Percentiles rank a stretch among this genome's conserved stretches.
Conservation (phyloP, 2,888 invertebrate genomes). For the Micropterix aruncella region DNA sequence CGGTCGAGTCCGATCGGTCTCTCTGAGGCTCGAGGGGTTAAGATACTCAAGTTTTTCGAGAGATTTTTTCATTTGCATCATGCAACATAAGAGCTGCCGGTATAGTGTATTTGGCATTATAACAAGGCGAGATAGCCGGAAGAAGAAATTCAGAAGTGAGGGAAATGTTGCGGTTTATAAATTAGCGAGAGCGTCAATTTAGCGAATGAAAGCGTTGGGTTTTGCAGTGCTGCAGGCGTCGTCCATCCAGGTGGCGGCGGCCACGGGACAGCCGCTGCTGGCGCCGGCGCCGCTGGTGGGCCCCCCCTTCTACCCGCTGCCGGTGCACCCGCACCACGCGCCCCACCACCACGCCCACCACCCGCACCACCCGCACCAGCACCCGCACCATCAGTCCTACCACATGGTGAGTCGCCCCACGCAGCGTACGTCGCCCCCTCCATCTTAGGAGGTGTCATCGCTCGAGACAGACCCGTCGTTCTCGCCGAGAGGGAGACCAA, state of each 20-base stretch:
- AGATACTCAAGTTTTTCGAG: too few species aligned
- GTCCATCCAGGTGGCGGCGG: slow-evolving; percentile 71
- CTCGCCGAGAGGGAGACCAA: too few species aligned
- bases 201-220: slow-evolving; percentile 7
- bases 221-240: slow-evolving; percentile 39
- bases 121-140: too few species aligned
- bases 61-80: too few species aligned
- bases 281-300: slow-evolving; percentile 68
- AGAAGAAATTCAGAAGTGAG: too few species aligned
- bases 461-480: too few species aligned
- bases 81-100: slow-evolving; percentile 27
- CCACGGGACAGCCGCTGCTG: slow-evolving; percentile 73
- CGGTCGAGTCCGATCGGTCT: too few species aligned
- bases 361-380: slow-evolving; percentile 45
- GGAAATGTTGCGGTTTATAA: too few species aligned
- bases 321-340: slow-evolving; percentile 38
- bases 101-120: too few species aligned
- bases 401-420: slow-evolving; percentile 34
- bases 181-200: neutral
- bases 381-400: slow-evolving; percentile 32
- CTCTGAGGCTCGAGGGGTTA: too few species aligned
- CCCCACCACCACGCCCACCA: slow-evolving; percentile 39
- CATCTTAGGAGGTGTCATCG: too few species aligned
- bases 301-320: slow-evolving; percentile 42
- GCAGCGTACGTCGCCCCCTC: too few species aligned